Percentiles rank a stretch among this genome's conserved stretches.
These are phyloP conservation scores for Glareola pratincola DNA, from an alignment of 2,113 vertebrate genomes.

Conservation along the genomic window DNA sequence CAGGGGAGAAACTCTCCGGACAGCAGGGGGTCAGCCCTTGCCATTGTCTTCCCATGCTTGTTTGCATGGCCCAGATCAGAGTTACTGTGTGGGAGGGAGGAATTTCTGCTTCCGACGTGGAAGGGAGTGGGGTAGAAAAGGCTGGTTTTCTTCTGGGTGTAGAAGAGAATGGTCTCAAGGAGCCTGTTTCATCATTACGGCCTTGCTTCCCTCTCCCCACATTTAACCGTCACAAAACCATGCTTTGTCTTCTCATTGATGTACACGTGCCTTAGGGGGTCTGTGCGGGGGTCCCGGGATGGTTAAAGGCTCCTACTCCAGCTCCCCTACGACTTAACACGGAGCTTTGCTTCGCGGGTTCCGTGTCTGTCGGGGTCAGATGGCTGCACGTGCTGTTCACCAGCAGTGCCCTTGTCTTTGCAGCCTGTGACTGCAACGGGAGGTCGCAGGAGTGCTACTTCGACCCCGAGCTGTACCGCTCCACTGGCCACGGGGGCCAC, in stretches of 20 bases:
- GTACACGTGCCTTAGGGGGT: background rate
- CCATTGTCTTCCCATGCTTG: background rate
- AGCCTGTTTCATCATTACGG: background rate
- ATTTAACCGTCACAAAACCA: background rate
- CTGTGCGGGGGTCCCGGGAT: fast-evolving
- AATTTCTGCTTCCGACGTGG: background rate
- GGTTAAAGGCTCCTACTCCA: background rate
- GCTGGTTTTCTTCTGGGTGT: background rate
- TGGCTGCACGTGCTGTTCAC: background rate
- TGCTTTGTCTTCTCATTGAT: background rate
- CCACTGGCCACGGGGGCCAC: conserved; percentile 90
- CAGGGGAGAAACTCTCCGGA: background rate
- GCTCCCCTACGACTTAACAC: background rate
- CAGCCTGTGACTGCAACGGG: conserved; percentile 91
- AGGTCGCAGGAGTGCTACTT: conserved; percentile 88
- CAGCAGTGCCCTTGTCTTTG: background rate
- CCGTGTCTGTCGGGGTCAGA: fast-evolving
- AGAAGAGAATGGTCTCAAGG: fast-evolving
- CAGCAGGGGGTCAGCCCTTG: background rate
- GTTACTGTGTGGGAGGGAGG: background rate
- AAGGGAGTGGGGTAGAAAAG: background rate
- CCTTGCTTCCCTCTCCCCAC: background rate
- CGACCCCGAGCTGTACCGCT: conserved; percentile 89
- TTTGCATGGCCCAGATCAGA: background rate
- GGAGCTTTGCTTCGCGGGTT: fast-evolving